phyloP scores from a whole-genome alignment of 2,113 vertebrate genomes.

The Clarias magur region DNA sequence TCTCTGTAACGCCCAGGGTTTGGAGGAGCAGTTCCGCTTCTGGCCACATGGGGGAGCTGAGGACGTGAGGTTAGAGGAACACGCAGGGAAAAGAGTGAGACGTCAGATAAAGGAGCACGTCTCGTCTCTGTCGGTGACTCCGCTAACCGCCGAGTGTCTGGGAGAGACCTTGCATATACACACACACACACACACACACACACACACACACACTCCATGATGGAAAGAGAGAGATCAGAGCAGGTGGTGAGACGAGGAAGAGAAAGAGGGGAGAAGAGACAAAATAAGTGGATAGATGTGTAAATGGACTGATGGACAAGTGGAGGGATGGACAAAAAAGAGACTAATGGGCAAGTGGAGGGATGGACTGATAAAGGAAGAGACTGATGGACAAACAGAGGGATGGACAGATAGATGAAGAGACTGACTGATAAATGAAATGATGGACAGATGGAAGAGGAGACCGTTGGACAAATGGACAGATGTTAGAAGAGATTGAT shows the following conservation, averaged over 20 bases:
- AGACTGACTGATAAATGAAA: background rate
- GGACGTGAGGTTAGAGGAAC: slow-evolving; percentile 46
- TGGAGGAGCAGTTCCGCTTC: background rate
- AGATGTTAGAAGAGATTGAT: background rate
- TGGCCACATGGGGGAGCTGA: slow-evolving; percentile 74
- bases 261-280: background rate
- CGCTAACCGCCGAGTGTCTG: background rate
- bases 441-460: background rate
- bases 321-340: background rate
- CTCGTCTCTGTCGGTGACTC: slow-evolving; percentile 4
- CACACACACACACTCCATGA: background rate
- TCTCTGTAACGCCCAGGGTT: background rate
- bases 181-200: background rate
- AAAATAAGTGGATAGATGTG: background rate
- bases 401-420: too few species aligned
- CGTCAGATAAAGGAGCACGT: background rate
- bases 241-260: background rate
- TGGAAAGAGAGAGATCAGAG: background rate
- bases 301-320: background rate
- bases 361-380: too few species aligned
- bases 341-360: background rate
- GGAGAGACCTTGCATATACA: background rate
- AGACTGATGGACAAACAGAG: background rate
- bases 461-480: too few species aligned
- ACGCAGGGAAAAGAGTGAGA: background rate